A percentile compares a stretch with the other conserved stretches of the same genome.
These are phyloP conservation scores for Rhinogobio ventralis DNA, from an alignment of 2,797 vertebrate genomes.

Conservation along the genomic window DNA sequence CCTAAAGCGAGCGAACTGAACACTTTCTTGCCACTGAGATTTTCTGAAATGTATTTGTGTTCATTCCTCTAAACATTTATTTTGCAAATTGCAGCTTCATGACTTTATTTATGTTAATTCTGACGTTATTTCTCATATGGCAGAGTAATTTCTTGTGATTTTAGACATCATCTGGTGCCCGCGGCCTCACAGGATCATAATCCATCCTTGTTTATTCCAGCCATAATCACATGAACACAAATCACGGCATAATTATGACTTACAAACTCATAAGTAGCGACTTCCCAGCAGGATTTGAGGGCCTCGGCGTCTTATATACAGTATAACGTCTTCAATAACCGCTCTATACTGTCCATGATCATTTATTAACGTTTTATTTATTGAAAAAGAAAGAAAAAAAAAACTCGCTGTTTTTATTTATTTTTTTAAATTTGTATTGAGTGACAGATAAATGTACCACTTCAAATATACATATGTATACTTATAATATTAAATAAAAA, in stretches of 20 bases:
- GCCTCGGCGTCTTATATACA: not conserved
- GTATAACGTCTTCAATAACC: not conserved
- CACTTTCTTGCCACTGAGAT: too few relatives aligned
- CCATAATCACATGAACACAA: not conserved
- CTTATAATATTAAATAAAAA: not conserved
- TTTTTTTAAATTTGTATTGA: not conserved
- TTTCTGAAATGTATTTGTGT: not conserved
- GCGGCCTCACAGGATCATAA: not conserved
- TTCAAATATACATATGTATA: too few relatives aligned
- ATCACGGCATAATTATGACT: not conserved
- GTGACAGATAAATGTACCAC: not conserved
- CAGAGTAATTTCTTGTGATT: not conserved
- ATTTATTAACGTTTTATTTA: too few relatives aligned
- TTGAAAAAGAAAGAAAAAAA: too few relatives aligned
- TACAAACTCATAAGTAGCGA: not conserved
- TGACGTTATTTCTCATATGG: not conserved
- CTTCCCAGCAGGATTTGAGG: not conserved
- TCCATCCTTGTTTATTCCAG: not conserved
- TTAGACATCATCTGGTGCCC: not conserved
- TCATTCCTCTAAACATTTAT: conserved; percentile 61
- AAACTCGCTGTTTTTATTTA: not conserved
- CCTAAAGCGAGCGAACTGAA: too few relatives aligned
- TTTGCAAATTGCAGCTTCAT: not conserved
- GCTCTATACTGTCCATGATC: not conserved
- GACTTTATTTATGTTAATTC: not conserved